A percentile compares a stretch with the other conserved stretches of the same genome.
Evolutionary conservation across 1,140 invertebrate genomes (phyloP).

Genomic region (Kradibia gibbosae): DNA sequence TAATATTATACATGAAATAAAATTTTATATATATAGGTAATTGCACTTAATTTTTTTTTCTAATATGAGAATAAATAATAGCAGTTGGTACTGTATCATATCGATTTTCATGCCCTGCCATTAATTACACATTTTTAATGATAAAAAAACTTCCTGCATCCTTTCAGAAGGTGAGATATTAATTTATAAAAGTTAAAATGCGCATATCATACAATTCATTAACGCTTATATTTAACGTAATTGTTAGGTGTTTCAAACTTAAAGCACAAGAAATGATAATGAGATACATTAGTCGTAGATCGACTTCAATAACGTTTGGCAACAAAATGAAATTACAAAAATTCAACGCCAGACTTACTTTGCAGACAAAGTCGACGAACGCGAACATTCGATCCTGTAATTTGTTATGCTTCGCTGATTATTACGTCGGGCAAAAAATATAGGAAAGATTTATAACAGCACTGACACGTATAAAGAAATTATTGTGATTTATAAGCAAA

Average conservation of each 20-base stretch:
- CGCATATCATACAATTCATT: neutral
- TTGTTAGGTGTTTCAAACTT: neutral
- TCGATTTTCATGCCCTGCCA: too few relatives aligned
- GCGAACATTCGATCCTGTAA: slow-evolving; percentile 6
- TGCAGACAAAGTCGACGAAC: neutral
- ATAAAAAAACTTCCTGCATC: too few relatives aligned
- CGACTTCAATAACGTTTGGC: slow-evolving; percentile 17
- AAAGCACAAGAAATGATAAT: neutral
- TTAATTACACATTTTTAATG: too few relatives aligned
- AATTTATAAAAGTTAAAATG: neutral
- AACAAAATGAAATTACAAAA: slow-evolving; percentile 7
- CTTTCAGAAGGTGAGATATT: neutral
- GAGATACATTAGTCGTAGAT: neutral
- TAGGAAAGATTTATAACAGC: neutral
- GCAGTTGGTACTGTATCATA: too few relatives aligned
- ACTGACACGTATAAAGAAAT: neutral
- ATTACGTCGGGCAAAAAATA: neutral
- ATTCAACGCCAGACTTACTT: slow-evolving; percentile 2
- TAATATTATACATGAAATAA: too few relatives aligned
- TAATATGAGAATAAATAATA: too few relatives aligned
- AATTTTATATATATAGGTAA: too few relatives aligned
- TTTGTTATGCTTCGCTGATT: slow-evolving; percentile 24
- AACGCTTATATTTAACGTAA: neutral
- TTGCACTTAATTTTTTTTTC: too few relatives aligned
- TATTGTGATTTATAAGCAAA: slow-evolving; percentile 9